phyloP scores from a whole-genome alignment of 2,113 vertebrate genomes.

The Polypterus senegalus region DNA sequence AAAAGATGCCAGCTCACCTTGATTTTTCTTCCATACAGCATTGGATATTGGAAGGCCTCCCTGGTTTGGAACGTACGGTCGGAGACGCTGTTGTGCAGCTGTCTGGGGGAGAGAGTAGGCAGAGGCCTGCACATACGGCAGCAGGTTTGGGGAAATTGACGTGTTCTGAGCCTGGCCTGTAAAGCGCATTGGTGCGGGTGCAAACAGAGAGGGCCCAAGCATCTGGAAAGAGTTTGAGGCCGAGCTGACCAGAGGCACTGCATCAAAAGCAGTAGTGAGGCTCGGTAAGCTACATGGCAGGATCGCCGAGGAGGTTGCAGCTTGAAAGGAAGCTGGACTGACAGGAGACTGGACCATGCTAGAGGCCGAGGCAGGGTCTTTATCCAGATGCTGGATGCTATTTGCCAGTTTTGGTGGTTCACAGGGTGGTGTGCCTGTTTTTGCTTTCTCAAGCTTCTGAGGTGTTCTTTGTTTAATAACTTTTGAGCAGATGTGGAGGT shows the following conservation, averaged over 20 bases:
- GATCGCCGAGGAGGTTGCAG: neutral
- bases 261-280: slow-evolving; percentile 23
- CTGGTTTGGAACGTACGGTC: slow-evolving; percentile 33
- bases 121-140: slow-evolving; percentile 37
- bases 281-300: slow-evolving; percentile 2
- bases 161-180: slow-evolving; percentile 24
- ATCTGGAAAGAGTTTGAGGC: slow-evolving; percentile 27
- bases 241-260: slow-evolving; percentile 18
- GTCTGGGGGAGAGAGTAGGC: slow-evolving; percentile 32
- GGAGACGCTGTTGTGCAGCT: slow-evolving; percentile 36
- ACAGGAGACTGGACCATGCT: slow-evolving; percentile 8
- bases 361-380: slow-evolving; percentile 13
- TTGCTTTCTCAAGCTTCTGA: slow-evolving; percentile 17
- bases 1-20: slow-evolving; percentile 49
- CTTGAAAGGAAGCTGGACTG: neutral
- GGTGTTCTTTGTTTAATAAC: slow-evolving; percentile 44
- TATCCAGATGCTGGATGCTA: slow-evolving; percentile 21
- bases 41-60: slow-evolving; percentile 44
- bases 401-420: slow-evolving; percentile 19
- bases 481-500: slow-evolving; percentile 84
- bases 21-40: slow-evolving; percentile 76
- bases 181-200: slow-evolving; percentile 24
- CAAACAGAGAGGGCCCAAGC: slow-evolving; percentile 33
- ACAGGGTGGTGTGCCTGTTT: slow-evolving; percentile 10
- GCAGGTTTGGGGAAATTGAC: slow-evolving; percentile 26